These are phyloP conservation scores for Kryptolebias marmoratus DNA, from an alignment of 2,113 vertebrate species.

Conservation along the genomic window DNA sequence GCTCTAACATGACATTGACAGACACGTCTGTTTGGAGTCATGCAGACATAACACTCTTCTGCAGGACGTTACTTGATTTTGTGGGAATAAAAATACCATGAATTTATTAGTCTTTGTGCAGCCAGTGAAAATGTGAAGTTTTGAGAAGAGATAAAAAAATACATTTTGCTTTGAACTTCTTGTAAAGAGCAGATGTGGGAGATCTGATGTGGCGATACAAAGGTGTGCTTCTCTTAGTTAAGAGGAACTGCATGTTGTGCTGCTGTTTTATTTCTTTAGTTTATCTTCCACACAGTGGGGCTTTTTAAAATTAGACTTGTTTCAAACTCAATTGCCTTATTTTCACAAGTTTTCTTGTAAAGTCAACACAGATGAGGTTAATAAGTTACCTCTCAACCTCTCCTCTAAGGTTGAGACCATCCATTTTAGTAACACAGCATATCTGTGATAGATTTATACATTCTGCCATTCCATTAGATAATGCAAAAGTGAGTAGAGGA, in stretches of 20 bases:
- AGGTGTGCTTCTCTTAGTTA: slow-evolving; percentile 1
- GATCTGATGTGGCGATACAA: slow-evolving; percentile 14
- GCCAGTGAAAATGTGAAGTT: neutral
- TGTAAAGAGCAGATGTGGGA: neutral
- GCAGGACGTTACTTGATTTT: neutral
- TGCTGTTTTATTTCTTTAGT: slow-evolving; percentile 4
- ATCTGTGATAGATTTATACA: neutral
- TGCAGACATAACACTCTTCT: neutral
- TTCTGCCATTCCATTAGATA: too few relatives aligned
- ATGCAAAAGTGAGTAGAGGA: too few relatives aligned
- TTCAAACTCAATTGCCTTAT: neutral
- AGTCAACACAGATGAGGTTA: neutral
- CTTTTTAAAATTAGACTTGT: slow-evolving; percentile 7
- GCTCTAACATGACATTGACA: neutral
- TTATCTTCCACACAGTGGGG: neutral
- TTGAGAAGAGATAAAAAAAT: too few relatives aligned
- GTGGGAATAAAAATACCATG: neutral
- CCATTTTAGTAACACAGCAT: neutral
- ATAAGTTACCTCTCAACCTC: neutral
- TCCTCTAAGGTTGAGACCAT: neutral
- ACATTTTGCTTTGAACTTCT: neutral
- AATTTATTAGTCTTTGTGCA: neutral
- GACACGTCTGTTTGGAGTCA: neutral
- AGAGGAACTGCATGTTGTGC: slow-evolving; percentile 4
- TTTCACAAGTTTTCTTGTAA: neutral